Conservation (phyloP, 2,113 vertebrate genomes). For the Axis porcinus region DNA sequence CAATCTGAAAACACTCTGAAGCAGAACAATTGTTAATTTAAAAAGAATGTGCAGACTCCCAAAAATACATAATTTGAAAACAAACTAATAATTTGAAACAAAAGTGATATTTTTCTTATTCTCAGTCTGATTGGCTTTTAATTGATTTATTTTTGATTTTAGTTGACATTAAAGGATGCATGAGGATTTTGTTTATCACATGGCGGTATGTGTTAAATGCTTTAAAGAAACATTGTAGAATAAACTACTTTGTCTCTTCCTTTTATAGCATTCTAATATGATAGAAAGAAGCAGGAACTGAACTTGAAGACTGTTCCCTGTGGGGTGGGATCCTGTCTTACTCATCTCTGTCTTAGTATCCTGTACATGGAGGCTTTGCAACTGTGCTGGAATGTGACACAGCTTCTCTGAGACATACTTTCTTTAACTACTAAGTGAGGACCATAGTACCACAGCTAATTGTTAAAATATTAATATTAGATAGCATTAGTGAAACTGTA, state of each 20-base stretch:
- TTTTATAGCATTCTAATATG: neutral
- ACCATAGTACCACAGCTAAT: neutral
- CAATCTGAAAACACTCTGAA: neutral
- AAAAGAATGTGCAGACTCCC: neutral
- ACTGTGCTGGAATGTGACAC: neutral
- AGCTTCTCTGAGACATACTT: neutral
- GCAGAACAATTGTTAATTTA: neutral
- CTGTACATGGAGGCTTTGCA: neutral
- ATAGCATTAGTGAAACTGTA: neutral
- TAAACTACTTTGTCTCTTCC: neutral
- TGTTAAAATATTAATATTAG: neutral
- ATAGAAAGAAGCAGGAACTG: neutral
- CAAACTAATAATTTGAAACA: neutral
- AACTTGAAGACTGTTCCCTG: neutral
- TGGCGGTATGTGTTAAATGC: neutral
- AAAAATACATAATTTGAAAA: neutral
- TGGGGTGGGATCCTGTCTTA: neutral
- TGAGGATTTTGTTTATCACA: neutral
- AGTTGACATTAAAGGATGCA: neutral
- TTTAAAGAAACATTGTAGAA: neutral
- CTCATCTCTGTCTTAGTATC: neutral
- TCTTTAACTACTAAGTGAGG: neutral
- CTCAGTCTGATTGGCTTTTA: neutral
- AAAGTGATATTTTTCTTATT: neutral
- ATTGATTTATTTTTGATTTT: neutral